Evolutionary conservation across 2,888 invertebrate genomes (phyloP), one percentile per base, ranked within the genome.

Genomic region (Agriopis aurantiaria): DNA sequence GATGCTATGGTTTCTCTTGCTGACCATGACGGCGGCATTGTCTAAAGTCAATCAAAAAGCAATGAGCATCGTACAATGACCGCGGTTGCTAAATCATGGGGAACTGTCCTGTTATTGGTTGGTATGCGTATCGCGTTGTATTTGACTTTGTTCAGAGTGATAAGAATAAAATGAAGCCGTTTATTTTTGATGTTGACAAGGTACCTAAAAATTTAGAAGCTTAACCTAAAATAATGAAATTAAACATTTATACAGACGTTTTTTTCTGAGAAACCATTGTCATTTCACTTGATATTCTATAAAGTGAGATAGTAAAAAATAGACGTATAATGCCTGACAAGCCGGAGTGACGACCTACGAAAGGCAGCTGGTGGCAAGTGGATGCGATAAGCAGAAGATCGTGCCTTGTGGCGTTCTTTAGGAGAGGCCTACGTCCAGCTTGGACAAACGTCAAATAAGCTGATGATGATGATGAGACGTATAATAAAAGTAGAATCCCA

Each of bases 51-150:
- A 92, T 92, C 89, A 88, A 88, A 92, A 85, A 87, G 85, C 89
- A 88, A 87, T 90, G 91, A 88, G 88, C 89, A 91, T 89, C 71
- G 92, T 88, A 85, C 93, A 85, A 87, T 91, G 93, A 92, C 93
- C 92, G 90, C 83, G 80, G 82, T 88, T 87, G 88, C 87, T 88
- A 90, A 92, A 90, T 89, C 87, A 89, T 86, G 88, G 87, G 87
- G 88, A 90, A 91, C 91, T 87, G 81, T 82, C 88, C 87, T 87
- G 79, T 81, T 78, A 78, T 78, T 75, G 74, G 75, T 80, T 85
- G 82, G 85, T 86, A 88, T 87, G 84, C 88, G 78, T 78, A 71
- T 82, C 84, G 74, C 82, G 79, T 76, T 77, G 71, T 79, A 80
- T 81, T 81, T 72, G 76, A 74, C 77, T 83, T 82, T 82, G 79